These are phyloP conservation scores for Thinocorus orbignyianus DNA, from an alignment of 2,113 vertebrate species.

Conservation along the genomic window DNA sequence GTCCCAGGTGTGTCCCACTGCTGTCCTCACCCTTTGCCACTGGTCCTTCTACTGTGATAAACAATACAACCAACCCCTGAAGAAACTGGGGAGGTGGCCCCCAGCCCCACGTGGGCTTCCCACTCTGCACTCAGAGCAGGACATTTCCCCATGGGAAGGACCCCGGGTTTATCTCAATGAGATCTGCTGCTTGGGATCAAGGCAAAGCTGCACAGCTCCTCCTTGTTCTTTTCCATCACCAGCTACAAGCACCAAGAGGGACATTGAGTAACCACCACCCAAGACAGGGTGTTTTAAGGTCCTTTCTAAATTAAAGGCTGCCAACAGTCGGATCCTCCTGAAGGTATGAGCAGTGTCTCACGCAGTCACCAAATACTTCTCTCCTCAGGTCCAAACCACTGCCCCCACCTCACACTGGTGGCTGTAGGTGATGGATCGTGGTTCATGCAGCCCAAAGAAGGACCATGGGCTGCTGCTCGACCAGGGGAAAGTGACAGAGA, in stretches of 20 bases:
- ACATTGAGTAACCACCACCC: accelerated
- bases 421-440: accelerated
- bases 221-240: neutral
- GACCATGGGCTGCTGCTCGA: accelerated
- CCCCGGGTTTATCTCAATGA: neutral
- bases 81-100: neutral
- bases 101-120: accelerated
- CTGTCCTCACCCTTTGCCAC: neutral
- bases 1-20: accelerated
- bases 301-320: neutral
- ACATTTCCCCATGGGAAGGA: neutral
- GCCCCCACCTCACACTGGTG: neutral
- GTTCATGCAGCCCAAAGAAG: neutral
- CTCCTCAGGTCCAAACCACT: neutral
- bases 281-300: neutral
- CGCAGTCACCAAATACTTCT: neutral
- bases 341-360: neutral
- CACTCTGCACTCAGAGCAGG: neutral
- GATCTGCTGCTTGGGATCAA: neutral
- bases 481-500: neutral
- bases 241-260: neutral
- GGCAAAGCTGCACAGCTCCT: accelerated
- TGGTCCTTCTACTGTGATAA: accelerated
- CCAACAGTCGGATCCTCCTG: neutral
- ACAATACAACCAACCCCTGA: neutral